Base-by-base conservation (phyloP, 2,113 vertebrate species). In the Coracopsis vasa region DNA sequence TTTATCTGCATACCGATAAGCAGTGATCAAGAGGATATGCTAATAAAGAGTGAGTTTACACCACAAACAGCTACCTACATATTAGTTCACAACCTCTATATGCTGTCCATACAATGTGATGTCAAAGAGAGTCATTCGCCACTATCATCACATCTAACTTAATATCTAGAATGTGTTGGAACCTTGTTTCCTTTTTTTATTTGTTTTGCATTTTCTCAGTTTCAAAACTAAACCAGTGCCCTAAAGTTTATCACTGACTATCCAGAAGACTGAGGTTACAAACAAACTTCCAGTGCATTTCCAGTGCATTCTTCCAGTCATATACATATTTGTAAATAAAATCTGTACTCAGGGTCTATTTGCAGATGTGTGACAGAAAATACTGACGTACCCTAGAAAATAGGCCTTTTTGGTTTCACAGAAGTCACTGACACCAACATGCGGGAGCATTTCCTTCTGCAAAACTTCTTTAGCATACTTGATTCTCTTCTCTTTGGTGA, bases 381-480 rank as follows among this genome's bases (percentile, higher is more conserved):
- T n/a, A 88, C 20, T 61, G 86, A 97, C 98, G 47, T 97, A 99
- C 99, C 99, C 99, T 39, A 99, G 93, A 96, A 99, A 99, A 97
- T 99, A 99, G 13, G 99, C 99, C 96, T 99, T 99, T 97, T 99
- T 99, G 62, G 99, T 99, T 97, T 99, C 99, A 95, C 99, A 99
- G 97, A 99, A 99, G 97, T 99, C 99, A 86, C 99, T 99, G 97
- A 99, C 99, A 24, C 99, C 99, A 39, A 99, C 99, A 13, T 99
- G 99, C 0, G 99, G 99, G 54, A 99, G 98, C 98, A 99, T 99
- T 93, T 99, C 99, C 67, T 99, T 99, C 97, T 99, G 99, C 90
- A 99, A 97, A 60, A 99, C 99, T 96, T 99, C 99, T 92, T 99
- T 99, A 60, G 99, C 99, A 2, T 99, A 99, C 90, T 99, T 99